These are phyloP conservation scores for Lethenteron camtschaticum DNA, from an alignment of 2,113 vertebrate genomes.

Conservation along the genomic window DNA sequence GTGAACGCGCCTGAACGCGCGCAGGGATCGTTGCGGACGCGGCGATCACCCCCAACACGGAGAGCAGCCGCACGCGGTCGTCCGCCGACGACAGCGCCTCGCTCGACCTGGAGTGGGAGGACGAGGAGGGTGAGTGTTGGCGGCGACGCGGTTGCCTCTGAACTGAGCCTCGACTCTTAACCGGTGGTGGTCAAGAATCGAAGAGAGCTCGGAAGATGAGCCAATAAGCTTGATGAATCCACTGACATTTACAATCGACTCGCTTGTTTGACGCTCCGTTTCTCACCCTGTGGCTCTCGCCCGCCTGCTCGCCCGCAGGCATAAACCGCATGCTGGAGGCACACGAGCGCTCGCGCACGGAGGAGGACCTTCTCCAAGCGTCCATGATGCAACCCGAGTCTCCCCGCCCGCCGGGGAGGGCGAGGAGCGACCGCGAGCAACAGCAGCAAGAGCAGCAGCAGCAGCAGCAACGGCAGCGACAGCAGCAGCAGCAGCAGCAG, in stretches of 20 bases:
- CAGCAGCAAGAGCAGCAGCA: constrained; percentile 32
- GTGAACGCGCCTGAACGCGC: background rate
- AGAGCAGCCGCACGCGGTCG: constrained; percentile 82
- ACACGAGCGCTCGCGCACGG: constrained; percentile 58
- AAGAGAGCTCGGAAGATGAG: no score
- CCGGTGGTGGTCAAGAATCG: no score
- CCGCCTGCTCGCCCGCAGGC: background rate
- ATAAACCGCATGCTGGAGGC: background rate
- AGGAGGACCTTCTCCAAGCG: constrained; percentile 78
- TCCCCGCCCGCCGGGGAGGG: background rate
- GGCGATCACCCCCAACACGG: constrained; percentile 60
- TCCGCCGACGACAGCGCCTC: constrained; percentile 68
- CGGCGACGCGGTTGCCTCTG: background rate
- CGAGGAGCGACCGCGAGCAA: constrained; percentile 5
- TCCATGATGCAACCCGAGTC: constrained; percentile 26
- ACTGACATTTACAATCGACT: no score
- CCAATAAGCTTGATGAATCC: no score
- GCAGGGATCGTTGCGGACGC: background rate
- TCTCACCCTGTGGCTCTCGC: no score
- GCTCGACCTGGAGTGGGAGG: constrained; percentile 87
- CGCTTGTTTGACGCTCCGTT: no score
- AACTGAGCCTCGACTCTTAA: no score
- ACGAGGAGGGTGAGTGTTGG: constrained; percentile 61
- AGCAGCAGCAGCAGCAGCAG: background rate
- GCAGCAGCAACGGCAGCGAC: constrained; percentile 19